Conservation (phyloP, 2,888 invertebrate species). For the Amaurobius ferox region DNA sequence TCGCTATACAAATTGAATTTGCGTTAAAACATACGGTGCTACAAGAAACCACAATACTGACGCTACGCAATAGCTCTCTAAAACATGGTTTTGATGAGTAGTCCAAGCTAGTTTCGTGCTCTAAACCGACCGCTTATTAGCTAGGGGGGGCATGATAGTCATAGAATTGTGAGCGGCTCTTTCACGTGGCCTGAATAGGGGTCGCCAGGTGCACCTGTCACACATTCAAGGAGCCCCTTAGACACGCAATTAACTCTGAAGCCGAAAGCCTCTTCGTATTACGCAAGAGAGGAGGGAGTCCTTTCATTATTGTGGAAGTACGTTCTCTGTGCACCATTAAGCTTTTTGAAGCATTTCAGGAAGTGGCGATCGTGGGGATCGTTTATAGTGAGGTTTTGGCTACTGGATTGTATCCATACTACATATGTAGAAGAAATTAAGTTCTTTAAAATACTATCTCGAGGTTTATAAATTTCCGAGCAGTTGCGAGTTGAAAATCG, state of each 20-base stretch:
- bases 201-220: slow-evolving; percentile 24
- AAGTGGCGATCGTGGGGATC: too few species aligned
- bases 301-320: neutral
- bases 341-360: neutral
- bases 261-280: neutral
- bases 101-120: neutral
- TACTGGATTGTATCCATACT: too few species aligned
- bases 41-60: too few species aligned
- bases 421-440: too few species aligned
- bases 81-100: too few species aligned
- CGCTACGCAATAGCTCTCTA: too few species aligned
- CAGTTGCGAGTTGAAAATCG: too few species aligned
- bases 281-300: neutral
- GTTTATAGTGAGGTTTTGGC: neutral
- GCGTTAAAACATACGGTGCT: too few species aligned
- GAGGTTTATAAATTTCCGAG: too few species aligned
- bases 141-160: slow-evolving; percentile 11
- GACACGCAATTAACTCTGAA: slow-evolving; percentile 23
- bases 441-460: too few species aligned
- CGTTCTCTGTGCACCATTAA: neutral
- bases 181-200: neutral
- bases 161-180: neutral
- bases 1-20: too few species aligned
- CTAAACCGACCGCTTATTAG: neutral
- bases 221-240: slow-evolving; percentile 18